Conservation (phyloP, 2,888 invertebrate genomes). For the Ochropacha duplaris region DNA sequence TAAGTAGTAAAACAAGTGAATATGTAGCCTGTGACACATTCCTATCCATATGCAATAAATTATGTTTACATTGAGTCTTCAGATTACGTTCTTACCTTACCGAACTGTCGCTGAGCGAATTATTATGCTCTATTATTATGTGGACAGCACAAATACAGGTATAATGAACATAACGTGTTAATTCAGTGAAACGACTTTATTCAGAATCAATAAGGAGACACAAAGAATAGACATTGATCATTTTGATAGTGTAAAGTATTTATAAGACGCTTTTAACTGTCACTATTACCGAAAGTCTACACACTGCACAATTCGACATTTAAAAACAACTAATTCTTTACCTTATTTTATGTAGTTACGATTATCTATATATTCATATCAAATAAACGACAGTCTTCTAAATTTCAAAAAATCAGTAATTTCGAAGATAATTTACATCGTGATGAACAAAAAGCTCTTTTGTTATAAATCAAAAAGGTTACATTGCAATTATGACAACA, state of each 20-base stretch:
- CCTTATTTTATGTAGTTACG: conserved; percentile 5
- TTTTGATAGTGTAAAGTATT: conserved; percentile 9
- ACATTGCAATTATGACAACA: no score
- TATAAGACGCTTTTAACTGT: neutral
- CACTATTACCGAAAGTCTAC: neutral
- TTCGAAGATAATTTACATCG: conserved; percentile 38
- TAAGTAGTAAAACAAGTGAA: no score
- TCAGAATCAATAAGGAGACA: conserved; percentile 47
- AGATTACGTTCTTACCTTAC: no score
- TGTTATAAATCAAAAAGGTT: neutral
- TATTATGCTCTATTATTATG: neutral
- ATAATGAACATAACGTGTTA: neutral
- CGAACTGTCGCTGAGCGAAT: neutral
- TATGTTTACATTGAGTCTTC: no score
- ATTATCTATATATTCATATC: conserved; percentile 26
- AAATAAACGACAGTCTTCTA: conserved; percentile 53
- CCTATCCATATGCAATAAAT: no score
- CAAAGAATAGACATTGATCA: conserved; percentile 48
- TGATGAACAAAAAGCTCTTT: conserved; percentile 11
- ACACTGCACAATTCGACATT: neutral
- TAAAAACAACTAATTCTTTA: neutral
- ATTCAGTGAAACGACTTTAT: conserved; percentile 10
- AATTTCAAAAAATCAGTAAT: conserved; percentile 43
- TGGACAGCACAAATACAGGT: neutral
- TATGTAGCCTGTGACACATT: no score